Base-by-base conservation (phyloP, 2,113 vertebrate species). In the Taxidea taxus region DNA sequence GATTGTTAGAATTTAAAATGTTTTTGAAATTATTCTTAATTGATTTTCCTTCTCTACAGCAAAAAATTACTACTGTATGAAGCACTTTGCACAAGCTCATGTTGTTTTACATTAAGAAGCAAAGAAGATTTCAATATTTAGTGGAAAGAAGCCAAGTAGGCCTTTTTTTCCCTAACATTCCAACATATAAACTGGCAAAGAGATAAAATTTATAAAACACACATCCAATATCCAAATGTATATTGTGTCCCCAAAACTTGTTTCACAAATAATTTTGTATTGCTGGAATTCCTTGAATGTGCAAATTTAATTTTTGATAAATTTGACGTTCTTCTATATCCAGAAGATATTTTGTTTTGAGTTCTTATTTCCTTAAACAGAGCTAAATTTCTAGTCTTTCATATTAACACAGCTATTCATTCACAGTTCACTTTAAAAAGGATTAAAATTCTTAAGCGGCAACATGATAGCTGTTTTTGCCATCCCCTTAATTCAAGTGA, bases 381-480 rank as follows among this genome's bases (percentile, higher is more conserved):
- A 89, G 62, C 14, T 44, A 92, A 82, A 90, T 87, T 77, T 82
- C 74, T 42, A 58, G 25, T 83, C 54, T 83, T 96, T 90, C 27
- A 90, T 87, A 94, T 96, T 87, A 93, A 51, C 21, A 4, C 64
- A 75, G 25, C 31, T 94, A n/a, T 56, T 70, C 29, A 87, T 74
- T 96, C 82, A 92, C 29, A 68, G 64, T 23, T 85, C 49, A 75
- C 60, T 95, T 92, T 89, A 25, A 86, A 75, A 90, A 81, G 44
- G 78, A 94, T 97, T 94, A 95, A 94, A 95, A 97, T 95, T 90
- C 84, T 89, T 92, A 82, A 86, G 42, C 27, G 64, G 49, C 37
- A 90, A 70, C 60, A 47, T 94, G 84, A 97, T 62, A 47, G 23
- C 34, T 62, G 2, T 86, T 66, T 92, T 68, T 90, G 78, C 25